Conservation (phyloP, 2,113 vertebrate genomes). For the Promerops cafer region DNA sequence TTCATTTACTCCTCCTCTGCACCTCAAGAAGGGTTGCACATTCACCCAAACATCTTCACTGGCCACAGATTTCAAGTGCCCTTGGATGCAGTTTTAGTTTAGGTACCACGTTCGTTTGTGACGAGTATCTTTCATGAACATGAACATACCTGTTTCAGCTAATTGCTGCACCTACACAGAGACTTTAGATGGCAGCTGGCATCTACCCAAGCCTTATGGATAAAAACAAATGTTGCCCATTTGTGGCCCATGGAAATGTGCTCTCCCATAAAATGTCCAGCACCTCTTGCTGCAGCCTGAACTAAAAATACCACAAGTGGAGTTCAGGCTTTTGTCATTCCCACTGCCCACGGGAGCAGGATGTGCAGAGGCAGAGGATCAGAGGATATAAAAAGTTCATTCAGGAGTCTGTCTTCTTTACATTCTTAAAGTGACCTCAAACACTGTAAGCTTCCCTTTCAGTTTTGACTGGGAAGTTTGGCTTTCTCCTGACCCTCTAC, state of each 20-base stretch:
- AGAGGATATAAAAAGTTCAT: constrained; percentile 23
- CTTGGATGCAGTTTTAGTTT: background rate
- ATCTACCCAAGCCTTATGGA: background rate
- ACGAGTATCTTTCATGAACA: background rate
- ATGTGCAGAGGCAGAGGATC: constrained; percentile 49
- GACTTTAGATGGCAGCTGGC: background rate
- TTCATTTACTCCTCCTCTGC: background rate
- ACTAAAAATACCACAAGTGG: constrained; percentile 19
- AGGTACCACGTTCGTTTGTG: fast-evolving
- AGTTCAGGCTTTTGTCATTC: constrained; percentile 33
- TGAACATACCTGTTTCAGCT: background rate
- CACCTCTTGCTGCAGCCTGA: background rate
- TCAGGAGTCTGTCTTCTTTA: constrained; percentile 4
- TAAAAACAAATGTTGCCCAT: background rate
- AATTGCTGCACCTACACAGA: background rate
- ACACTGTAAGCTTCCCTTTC: background rate
- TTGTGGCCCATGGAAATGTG: background rate
- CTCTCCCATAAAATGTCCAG: background rate
- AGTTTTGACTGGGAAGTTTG: background rate
- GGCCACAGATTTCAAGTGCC: background rate
- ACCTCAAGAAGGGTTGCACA: fast-evolving
- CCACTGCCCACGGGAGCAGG: constrained; percentile 38
- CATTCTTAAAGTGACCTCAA: constrained; percentile 24
- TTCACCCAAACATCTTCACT: background rate
- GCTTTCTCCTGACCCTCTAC: background rate